Evolutionary conservation across 2,888 invertebrate species (phyloP).

Genomic region (Dryobota labecula): DNA sequence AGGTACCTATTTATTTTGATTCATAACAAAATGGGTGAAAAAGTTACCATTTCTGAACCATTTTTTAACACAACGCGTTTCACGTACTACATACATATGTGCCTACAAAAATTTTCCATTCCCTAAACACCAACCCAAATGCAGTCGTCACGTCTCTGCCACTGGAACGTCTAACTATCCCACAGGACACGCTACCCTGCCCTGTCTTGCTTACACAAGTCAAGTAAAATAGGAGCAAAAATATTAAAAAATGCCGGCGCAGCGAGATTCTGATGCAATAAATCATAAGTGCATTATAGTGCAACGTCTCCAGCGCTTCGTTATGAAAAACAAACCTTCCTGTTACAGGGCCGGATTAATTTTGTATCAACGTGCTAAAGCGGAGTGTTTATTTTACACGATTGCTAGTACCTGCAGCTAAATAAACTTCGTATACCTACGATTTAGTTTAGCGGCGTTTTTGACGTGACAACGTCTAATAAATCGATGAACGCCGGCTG

Average conservation of each 20-base stretch:
- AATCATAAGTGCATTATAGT: slow-evolving; percentile 85
- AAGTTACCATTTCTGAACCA: too few relatives aligned
- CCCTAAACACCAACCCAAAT: not conserved
- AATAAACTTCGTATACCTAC: not conserved
- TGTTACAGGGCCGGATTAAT: slow-evolving; percentile 57
- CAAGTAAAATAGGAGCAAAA: slow-evolving; percentile 59
- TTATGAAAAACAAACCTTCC: slow-evolving; percentile 83
- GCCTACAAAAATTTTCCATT: not conserved
- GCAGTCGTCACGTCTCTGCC: not conserved
- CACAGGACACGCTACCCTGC: slow-evolving; percentile 19
- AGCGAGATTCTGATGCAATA: slow-evolving; percentile 78
- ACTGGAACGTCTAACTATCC: not conserved
- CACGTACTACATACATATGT: too few relatives aligned
- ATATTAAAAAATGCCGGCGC: slow-evolving; percentile 74
- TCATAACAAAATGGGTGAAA: too few relatives aligned
- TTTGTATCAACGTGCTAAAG: slow-evolving; percentile 61
- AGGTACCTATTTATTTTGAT: too few relatives aligned
- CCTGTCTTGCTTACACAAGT: slow-evolving; percentile 36
- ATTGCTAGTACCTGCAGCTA: not conserved
- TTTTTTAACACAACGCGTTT: too few relatives aligned
- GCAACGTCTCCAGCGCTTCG: slow-evolving; percentile 77
- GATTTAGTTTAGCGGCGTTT: not conserved
- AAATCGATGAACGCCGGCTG: too few relatives aligned
- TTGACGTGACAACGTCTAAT: too few relatives aligned
- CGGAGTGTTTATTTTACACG: slow-evolving; percentile 47